phyloP scores from a whole-genome alignment of 1,140 invertebrate species.

The Mercenaria mercenaria region DNA sequence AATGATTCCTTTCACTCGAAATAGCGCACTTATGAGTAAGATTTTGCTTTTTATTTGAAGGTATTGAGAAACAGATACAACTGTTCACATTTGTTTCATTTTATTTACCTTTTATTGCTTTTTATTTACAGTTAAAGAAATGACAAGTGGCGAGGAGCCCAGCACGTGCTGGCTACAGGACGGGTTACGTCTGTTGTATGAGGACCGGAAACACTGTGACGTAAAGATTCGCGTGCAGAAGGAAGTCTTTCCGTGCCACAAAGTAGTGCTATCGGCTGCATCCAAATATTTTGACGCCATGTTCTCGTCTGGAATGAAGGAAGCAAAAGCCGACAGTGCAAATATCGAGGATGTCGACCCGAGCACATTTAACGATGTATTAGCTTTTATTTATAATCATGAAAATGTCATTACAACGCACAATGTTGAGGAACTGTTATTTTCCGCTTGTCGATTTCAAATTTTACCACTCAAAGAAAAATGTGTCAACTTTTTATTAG shows the following conservation, averaged over 20 bases:
- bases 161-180: conserved; percentile 22
- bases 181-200: conserved; percentile 13
- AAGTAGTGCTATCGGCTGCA: conserved; percentile 73
- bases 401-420: conserved; percentile 77
- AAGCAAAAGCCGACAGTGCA: conserved; percentile 65
- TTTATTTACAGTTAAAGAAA: neutral
- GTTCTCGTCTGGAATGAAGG: conserved; percentile 77
- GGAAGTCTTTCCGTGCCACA: conserved; percentile 73
- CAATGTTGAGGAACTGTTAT: conserved; percentile 92
- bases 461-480: conserved; percentile 93
- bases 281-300: conserved; percentile 80
- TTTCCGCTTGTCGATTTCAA: conserved; percentile 94
- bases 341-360: conserved; percentile 63
- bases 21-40: no score
- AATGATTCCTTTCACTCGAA: no score
- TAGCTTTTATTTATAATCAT: conserved; percentile 73
- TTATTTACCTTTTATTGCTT: no score
- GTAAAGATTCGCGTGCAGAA: conserved; percentile 70
- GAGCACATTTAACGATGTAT: conserved; percentile 63
- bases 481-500: conserved; percentile 94
- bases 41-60: no score
- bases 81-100: no score
- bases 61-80: no score
- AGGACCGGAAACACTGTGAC: conserved; percentile 65
- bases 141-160: neutral